Evolutionary conservation across 2,113 vertebrate genomes (phyloP).

Genomic region (Pollachius pollachius): DNA sequence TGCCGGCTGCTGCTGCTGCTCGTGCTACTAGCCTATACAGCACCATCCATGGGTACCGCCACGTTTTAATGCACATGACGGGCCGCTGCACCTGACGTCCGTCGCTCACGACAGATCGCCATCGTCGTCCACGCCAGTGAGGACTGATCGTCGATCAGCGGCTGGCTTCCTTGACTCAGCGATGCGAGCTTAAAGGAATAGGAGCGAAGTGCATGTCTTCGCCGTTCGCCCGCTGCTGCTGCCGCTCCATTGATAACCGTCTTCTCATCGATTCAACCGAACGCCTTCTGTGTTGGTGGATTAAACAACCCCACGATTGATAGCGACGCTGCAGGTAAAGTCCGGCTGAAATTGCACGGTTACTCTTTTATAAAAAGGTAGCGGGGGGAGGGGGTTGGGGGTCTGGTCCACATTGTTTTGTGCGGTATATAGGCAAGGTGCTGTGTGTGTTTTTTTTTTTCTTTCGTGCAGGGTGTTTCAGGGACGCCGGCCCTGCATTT

Average conservation of each 20-base stretch:
- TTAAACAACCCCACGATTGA: not conserved
- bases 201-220: not conserved
- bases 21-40: not conserved
- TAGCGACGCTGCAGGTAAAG: not conserved
- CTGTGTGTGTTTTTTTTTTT: too few species aligned
- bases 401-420: too few species aligned
- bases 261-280: not conserved
- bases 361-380: too few species aligned
- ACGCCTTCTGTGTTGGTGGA: not conserved
- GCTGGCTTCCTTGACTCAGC: too few species aligned
- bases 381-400: too few species aligned
- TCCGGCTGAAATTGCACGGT: not conserved
- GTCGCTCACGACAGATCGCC: too few species aligned
- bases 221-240: not conserved
- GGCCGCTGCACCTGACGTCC: too few species aligned
- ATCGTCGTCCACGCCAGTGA: too few species aligned
- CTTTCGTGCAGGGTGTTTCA: not conserved
- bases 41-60: conserved; percentile 21
- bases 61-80: too few species aligned
- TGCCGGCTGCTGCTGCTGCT: conserved; percentile 46
- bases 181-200: not conserved
- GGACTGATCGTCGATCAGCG: too few species aligned
- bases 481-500: conserved; percentile 2
- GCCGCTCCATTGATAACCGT: not conserved
- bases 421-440: too few species aligned